These are phyloP conservation scores for Acromyrmex charruanus DNA, from an alignment of 1,140 invertebrate genomes.

Conservation along the genomic window DNA sequence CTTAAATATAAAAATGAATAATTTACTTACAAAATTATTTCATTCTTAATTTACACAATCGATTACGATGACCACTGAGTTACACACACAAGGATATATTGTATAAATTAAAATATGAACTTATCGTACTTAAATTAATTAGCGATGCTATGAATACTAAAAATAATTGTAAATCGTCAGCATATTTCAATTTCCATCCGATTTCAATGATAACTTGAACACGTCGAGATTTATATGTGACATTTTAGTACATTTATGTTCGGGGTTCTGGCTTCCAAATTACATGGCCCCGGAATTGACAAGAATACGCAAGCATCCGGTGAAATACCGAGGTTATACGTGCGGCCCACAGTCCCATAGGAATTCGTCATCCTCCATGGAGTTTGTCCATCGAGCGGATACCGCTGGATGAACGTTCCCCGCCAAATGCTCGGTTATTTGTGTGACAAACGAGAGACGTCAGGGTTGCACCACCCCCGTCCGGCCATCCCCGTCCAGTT, in stretches of 20 bases:
- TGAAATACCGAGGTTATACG: conserved; percentile 72
- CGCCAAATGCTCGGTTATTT: conserved; percentile 85
- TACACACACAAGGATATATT: background rate
- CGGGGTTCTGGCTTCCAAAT: conserved; percentile 9
- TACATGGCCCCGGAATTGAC: conserved; percentile 17
- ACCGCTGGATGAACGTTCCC: conserved; percentile 66
- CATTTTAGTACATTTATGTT: conserved; percentile 28
- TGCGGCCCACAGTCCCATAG: conserved; percentile 67
- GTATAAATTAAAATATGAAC: background rate
- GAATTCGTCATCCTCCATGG: conserved; percentile 79
- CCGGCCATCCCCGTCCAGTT: conserved; percentile 54
- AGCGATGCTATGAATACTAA: background rate
- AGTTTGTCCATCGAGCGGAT: conserved; percentile 78
- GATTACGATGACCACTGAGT: background rate
- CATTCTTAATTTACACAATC: background rate
- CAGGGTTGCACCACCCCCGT: conserved; percentile 76
- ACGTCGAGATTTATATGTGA: conserved; percentile 26
- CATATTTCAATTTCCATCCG: background rate
- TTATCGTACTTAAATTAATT: conserved; percentile 1
- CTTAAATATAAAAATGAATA: background rate
- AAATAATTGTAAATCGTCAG: conserved; percentile 1
- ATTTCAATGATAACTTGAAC: background rate
- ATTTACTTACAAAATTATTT: background rate
- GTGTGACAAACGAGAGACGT: conserved; percentile 86
- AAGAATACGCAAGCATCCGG: conserved; percentile 57